These are phyloP conservation scores for Hyposmocoma kahamanoa DNA, from an alignment of 1,140 invertebrate species.

Conservation along the genomic window DNA sequence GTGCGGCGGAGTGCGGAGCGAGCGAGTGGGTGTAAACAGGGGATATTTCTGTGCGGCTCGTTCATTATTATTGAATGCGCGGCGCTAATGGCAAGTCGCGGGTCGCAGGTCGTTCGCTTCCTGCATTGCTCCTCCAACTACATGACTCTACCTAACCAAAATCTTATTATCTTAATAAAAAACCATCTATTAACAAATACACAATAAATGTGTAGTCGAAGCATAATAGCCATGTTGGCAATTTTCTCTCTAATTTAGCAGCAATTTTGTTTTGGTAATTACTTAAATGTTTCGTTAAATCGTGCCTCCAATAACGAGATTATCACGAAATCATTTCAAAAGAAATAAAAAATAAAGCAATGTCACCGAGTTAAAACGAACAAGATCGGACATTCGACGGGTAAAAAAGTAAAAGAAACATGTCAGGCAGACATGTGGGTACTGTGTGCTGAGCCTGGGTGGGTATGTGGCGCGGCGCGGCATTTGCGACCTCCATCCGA, in stretches of 20 bases:
- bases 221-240: no score
- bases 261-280: no score
- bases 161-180: background rate
- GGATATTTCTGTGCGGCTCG: constrained; percentile 69
- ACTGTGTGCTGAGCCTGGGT: no score
- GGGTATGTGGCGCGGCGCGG: constrained; percentile 32
- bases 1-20: constrained; percentile 41
- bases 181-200: no score
- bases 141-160: no score
- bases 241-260: no score
- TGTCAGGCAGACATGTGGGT: constrained; percentile 30
- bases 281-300: no score
- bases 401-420: constrained; percentile 15
- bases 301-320: no score
- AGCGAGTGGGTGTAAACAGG: constrained; percentile 72
- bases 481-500: constrained; percentile 40
- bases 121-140: constrained; percentile 21
- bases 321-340: no score
- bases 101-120: constrained; percentile 44
- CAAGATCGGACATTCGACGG: background rate
- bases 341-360: no score
- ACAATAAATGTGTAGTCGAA: no score
- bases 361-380: background rate
- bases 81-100: constrained; percentile 55
- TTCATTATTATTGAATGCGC: constrained; percentile 72